Evolutionary conservation across 2,797 vertebrate species (phyloP).

Genomic region (Dromococcyx pavoninus): DNA sequence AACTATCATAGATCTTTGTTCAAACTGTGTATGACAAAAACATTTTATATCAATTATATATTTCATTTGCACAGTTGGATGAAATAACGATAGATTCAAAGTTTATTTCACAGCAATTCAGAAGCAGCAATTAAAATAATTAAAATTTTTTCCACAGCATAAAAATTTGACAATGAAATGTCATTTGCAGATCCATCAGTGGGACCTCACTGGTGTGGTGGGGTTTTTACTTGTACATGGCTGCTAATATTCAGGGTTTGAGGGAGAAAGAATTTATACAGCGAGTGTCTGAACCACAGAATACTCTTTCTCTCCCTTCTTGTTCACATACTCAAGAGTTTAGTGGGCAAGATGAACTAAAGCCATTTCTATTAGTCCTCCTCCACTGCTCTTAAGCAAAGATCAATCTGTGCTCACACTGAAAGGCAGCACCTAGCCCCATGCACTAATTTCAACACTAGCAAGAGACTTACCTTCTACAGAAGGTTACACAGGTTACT

Average conservation of each 20-base stretch:
- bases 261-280: background rate
- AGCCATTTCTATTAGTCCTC: background rate
- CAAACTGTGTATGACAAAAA: slow-evolving; percentile 48
- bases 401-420: background rate
- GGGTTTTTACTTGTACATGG: background rate
- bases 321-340: background rate
- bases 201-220: background rate
- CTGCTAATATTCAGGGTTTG: background rate
- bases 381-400: background rate
- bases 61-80: slow-evolving; percentile 64
- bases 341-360: background rate
- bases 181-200: background rate
- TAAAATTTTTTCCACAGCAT: background rate
- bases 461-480: background rate
- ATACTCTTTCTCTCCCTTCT: background rate
- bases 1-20: slow-evolving; percentile 40
- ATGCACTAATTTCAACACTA: background rate
- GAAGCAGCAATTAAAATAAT: slow-evolving; percentile 55
- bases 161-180: background rate
- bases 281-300: background rate
- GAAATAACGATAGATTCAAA: slow-evolving; percentile 47
- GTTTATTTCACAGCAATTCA: slow-evolving; percentile 51
- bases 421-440: background rate
- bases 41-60: slow-evolving; percentile 60
- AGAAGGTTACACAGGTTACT: background rate